Base-by-base conservation (phyloP, 2,888 invertebrate genomes). In the Dioctria rufipes region DNA sequence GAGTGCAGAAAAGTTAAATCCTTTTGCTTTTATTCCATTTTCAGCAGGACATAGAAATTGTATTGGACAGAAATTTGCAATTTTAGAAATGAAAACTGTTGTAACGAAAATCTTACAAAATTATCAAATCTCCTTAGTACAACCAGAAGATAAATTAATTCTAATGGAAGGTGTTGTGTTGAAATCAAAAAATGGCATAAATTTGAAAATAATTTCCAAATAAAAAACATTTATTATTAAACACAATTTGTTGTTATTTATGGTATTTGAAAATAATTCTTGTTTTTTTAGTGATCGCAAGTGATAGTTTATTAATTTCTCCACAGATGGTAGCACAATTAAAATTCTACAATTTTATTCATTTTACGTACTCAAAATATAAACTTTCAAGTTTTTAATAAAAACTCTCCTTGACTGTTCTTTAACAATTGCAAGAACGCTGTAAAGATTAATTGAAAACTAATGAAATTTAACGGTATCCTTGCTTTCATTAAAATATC, bases 31-130 rank as follows among this genome's bases (percentile, higher is more conserved):
- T 77, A 82, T 84, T 60, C 84, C 84, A 8, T 84, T 84, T 77
- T 81, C 81, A 58, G 84, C 84, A 13, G 84, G 84, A 3, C 83
- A 83, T 11, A 71, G 84, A 69, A 84, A 84, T 81, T 83, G 84
- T 78, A 83, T 84, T 78, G 83, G 84, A 8, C 84, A 84, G 79
- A 83, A 83, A 78, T 84, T 84, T 81, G 84, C 84, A 2, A 73
- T 84, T 51, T 49, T 83, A 1, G 84, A 84, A 80, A 83, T 83
- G 75, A 85, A 85, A 81, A 79, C 75, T 6, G 67, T 79, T 11
- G 40, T 83, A n/a, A 67, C 78, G 3, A 83, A 83, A 77, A 61
- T 83, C 13, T 39, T 85, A 5, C 69, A 82, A 75, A 63, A 83
- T 78, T 84, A 69, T 80, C 82, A 83, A 73, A 51, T 84, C 3